Conservation (phyloP, 1,140 invertebrate genomes). For the Leptonema lineaticorne region DNA sequence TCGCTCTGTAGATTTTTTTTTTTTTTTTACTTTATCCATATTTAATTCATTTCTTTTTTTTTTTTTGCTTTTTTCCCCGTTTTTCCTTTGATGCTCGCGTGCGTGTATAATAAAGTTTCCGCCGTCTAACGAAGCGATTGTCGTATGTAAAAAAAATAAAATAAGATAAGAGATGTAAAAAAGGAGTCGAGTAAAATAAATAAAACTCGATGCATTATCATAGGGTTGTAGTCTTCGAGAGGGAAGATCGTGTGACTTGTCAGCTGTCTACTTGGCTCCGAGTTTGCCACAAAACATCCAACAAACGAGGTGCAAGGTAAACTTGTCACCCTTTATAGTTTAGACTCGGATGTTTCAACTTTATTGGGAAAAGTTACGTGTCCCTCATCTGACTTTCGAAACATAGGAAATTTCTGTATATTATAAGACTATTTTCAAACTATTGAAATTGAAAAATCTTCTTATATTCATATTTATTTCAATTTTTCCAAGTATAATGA, state of each 20-base stretch:
- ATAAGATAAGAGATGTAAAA: background rate
- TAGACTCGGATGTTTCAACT: constrained; percentile 23
- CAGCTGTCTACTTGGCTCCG: constrained; percentile 14
- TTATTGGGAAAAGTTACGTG: constrained; percentile 20
- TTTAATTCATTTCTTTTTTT: too few species aligned
- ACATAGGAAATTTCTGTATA: constrained; percentile 10
- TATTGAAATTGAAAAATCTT: too few species aligned
- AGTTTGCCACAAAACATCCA: constrained; percentile 19
- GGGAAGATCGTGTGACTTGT: constrained; percentile 12
- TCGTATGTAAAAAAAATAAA: too few species aligned
- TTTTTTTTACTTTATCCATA: too few species aligned
- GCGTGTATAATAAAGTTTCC: too few species aligned
- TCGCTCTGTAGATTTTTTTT: too few species aligned
- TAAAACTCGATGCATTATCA: too few species aligned
- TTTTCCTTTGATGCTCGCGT: too few species aligned
- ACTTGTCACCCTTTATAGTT: constrained; percentile 24
- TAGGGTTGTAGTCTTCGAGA: background rate
- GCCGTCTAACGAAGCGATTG: too few species aligned
- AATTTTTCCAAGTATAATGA: too few species aligned
- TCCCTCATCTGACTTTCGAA: constrained; percentile 18
- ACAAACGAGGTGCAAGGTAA: constrained; percentile 24
- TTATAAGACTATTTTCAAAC: background rate
- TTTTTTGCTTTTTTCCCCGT: too few species aligned
- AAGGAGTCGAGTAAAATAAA: background rate
- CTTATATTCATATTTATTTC: too few species aligned